Base-by-base conservation (phyloP, 2,797 vertebrate genomes). In the Darevskia mixta region DNA sequence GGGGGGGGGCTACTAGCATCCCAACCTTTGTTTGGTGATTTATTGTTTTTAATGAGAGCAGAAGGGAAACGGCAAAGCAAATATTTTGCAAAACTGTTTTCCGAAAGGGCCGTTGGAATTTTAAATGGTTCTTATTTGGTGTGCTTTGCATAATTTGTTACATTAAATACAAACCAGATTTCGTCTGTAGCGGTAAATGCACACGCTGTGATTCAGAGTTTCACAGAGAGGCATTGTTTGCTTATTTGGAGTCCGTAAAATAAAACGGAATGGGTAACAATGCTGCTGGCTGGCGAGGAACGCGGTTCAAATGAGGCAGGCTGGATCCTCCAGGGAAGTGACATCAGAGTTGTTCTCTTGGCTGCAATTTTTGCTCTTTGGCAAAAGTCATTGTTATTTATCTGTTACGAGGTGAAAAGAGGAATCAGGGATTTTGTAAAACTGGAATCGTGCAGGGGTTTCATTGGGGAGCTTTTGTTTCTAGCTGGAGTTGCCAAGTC, bases 81-180 rank as follows among this genome's bases (percentile, higher is more conserved):
- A 94, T 61, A 49, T 88, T 95, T 95, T 93, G 93, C 89, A 92
- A 90, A 91, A 91, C 94, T 88, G 43, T 95, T 93, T 94, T 94
- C 91, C 93, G 92, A 92, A 89, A 88, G 94, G 84, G 88, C 92
- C 94, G 83, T 67, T 93, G 96, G 95, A 95, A 94, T 95, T 95
- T 93, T 89, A 95, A 97, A 93, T 88, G 89, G 91, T 94, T 93
- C 95, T 86, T 92, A 92, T 94, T 95, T 95, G 90, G 93, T 92
- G 93, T 94, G 92, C 93, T 97, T 96, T 96, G 94, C 96, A 93
- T 93, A 95, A 95, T 95, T 95, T 92, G 94, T 95, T 84, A 89
- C 92, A 90, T 94, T 94, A 96, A 97, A 97, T 95, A 89, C 66
- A 94, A 96, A 96, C 90, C 97, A 96, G 95, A 96, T 94, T 94